Evolutionary conservation across 2,888 invertebrate species (phyloP).

Genomic region (Eupithecia inturbata): DNA sequence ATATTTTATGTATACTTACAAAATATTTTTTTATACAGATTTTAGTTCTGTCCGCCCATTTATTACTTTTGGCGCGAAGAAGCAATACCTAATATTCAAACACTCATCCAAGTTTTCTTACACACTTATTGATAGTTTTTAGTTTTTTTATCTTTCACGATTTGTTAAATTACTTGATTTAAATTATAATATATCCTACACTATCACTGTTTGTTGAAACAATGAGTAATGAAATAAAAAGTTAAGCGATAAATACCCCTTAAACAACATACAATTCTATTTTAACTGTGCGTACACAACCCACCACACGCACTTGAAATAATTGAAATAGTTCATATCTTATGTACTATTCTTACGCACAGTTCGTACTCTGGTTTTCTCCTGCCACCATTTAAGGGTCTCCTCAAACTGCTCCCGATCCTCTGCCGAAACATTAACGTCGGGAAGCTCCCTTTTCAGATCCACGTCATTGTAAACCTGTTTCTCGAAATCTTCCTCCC

Average conservation of each 20-base stretch:
- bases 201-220: background rate
- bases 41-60: background rate
- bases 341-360: conserved; percentile 39
- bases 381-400: conserved; percentile 82
- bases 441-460: conserved; percentile 77
- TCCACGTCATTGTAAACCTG: conserved; percentile 78
- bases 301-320: background rate
- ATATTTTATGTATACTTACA: background rate
- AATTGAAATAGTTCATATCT: conserved; percentile 14
- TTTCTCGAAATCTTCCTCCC: conserved; percentile 73
- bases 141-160: background rate
- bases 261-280: background rate
- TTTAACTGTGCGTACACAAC: too few species aligned
- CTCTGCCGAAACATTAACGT: conserved; percentile 78
- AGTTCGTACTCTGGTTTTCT: conserved; percentile 69
- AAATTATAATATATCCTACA: background rate
- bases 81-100: background rate
- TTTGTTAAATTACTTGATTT: background rate
- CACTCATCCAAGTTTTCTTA: background rate
- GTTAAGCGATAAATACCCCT: background rate
- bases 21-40: background rate
- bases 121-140: background rate
- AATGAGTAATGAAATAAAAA: background rate
- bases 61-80: background rate
- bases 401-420: conserved; percentile 80